These are phyloP conservation scores for Discoglossus pictus DNA, from an alignment of 2,797 vertebrate genomes.

Conservation along the genomic window DNA sequence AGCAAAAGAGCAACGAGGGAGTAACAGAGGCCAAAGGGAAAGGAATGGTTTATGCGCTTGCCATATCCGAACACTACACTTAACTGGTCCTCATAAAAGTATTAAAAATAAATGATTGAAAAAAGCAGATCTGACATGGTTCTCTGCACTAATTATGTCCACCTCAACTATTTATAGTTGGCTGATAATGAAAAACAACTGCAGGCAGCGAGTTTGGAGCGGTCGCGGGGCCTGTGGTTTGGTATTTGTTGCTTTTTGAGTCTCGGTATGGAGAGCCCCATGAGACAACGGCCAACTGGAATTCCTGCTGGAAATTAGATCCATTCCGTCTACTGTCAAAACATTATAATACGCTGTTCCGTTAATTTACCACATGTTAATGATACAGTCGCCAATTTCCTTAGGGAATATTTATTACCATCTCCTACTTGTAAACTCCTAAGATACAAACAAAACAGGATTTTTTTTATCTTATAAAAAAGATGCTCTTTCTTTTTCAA, in stretches of 20 bases:
- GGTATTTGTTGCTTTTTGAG: neutral
- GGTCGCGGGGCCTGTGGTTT: neutral
- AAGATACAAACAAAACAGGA: too few species aligned
- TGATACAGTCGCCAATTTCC: too few species aligned
- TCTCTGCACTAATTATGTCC: slow-evolving; percentile 8
- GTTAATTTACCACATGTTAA: too few species aligned
- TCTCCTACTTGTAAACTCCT: too few species aligned
- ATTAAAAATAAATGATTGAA: slow-evolving; percentile 10
- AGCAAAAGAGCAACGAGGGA: neutral
- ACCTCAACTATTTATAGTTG: slow-evolving; percentile 14
- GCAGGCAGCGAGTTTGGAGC: neutral
- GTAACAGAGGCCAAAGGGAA: neutral
- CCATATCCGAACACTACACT: neutral
- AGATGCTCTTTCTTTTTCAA: too few species aligned
- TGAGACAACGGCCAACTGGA: neutral
- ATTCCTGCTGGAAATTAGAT: slow-evolving; percentile 20
- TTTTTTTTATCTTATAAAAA: too few species aligned
- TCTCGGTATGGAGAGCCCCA: neutral
- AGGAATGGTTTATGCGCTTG: neutral
- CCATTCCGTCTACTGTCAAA: neutral
- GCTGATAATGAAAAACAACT: slow-evolving; percentile 14
- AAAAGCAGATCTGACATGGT: neutral
- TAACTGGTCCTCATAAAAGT: slow-evolving; percentile 6
- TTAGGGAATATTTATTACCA: too few species aligned
- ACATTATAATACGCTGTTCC: neutral